These are phyloP conservation scores for Rhynchonycteris naso DNA, from an alignment of 2,797 vertebrate species.

Conservation along the genomic window DNA sequence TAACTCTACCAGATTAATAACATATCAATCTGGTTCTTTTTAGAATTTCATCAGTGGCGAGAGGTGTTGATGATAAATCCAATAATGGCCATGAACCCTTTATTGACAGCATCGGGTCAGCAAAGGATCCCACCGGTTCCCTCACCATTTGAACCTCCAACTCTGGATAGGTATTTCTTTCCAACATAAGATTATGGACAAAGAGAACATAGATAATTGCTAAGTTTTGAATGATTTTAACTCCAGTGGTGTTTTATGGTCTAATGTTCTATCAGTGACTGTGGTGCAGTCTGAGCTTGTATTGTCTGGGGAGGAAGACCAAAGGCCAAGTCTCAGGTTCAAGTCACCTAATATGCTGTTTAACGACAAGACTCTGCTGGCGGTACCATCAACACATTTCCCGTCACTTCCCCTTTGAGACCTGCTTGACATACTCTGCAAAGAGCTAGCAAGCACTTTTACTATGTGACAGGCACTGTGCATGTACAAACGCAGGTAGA, in stretches of 20 bases:
- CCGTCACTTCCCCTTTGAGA: background rate
- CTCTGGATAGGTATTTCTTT: slow-evolving; percentile 91
- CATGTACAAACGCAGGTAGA: background rate
- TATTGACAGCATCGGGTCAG: slow-evolving; percentile 90
- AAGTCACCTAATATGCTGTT: no score
- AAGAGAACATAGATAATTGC: background rate
- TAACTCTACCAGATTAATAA: no score
- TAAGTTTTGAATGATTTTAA: background rate
- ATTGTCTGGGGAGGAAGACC: no score
- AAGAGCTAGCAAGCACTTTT: background rate
- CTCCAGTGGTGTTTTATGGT: background rate
- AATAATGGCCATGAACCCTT: slow-evolving; percentile 92
- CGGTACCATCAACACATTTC: background rate
- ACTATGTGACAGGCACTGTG: background rate
- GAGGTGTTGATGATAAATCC: slow-evolving; percentile 95
- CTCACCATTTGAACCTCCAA: slow-evolving; percentile 90
- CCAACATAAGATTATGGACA: background rate
- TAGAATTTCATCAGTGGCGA: slow-evolving; percentile 93
- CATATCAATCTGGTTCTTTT: slow-evolving; percentile 66
- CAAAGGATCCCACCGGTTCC: slow-evolving; percentile 92
- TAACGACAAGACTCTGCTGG: background rate
- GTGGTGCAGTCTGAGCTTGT: background rate
- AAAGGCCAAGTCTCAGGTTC: no score
- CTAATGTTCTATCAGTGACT: background rate
- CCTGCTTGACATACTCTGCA: background rate